Base-by-base conservation (phyloP, 2,797 vertebrate genomes). In the Australoheros facetus region DNA sequence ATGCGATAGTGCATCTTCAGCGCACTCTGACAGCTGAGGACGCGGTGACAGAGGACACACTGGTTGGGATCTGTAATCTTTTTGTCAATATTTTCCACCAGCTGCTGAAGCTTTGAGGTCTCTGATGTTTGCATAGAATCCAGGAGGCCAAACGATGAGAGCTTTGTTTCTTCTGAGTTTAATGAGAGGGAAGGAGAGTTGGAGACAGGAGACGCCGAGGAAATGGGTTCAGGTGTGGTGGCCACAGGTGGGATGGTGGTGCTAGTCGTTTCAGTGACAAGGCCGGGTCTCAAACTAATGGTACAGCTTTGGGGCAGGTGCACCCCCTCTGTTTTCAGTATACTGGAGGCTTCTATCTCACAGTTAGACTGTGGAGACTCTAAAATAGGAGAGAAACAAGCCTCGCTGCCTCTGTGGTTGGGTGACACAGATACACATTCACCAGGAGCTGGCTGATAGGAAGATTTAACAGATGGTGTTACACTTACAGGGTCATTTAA, bases 1-100 rank as follows among this genome's bases (percentile, higher is more conserved):
- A 98, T 98, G 88, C 98, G 96, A 88, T 99, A 98, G 94, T 99
- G 98, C 98, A 99, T 99, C 95, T 97, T 99, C 80, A 99, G 96
- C 3, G 98, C 98, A 0, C 97, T 99, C 95, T 98, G 98, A 91
- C 98, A 99, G 94, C 98, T 99, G 87, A 99, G 97, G 80, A 99
- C 97, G 0, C 98, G 96, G 92, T 97, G 97, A 91, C 98, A 99
- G 89, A 99, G 97, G 89, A 97, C 92, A 0, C 98, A 99, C 91
- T 98, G 97, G 95, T 99, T 99, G 58, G 97, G 96, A 32, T 95
- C 98, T 0, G 96, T 96, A 86, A 98, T 97, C 93, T 98, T 98
- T 93, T 97, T 99, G 92, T 99, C 98, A 21, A 99, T 99, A 90
- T 98, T 99, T 93, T 99, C 98, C 81, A 99, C 98, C 75, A 99